A percentile compares a stretch with the other conserved stretches of the same genome.
These are phyloP conservation scores for Platorchestia sp. DNA, from an alignment of 1,140 invertebrate species.

Conservation along the genomic window DNA sequence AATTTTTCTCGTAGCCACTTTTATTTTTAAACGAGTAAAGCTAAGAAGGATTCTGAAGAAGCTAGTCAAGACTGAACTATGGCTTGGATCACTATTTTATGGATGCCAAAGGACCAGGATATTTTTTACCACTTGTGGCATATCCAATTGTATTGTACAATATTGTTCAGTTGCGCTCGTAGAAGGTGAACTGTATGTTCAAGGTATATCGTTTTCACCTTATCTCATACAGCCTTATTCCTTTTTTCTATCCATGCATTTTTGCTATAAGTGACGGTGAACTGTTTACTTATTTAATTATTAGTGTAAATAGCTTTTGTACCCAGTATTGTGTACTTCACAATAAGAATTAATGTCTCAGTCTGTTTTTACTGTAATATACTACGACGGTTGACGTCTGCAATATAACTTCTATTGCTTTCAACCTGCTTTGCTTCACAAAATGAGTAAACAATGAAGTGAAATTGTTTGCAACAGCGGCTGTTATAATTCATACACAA, in stretches of 20 bases:
- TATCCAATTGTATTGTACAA: background rate
- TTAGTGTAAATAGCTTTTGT: conserved; percentile 47
- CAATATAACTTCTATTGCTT: background rate
- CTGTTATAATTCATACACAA: too few species aligned
- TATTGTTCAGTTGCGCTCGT: conserved; percentile 3
- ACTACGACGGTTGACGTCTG: conserved; percentile 3
- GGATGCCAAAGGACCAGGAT: background rate
- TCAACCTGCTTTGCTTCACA: too few species aligned
- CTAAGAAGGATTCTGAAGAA: background rate
- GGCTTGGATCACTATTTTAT: background rate
- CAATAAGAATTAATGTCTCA: conserved; percentile 21
- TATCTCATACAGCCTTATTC: background rate
- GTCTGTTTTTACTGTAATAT: conserved; percentile 48
- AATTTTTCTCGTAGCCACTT: background rate
- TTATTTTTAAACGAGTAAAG: background rate
- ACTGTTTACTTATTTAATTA: conserved; percentile 17
- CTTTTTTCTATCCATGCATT: background rate
- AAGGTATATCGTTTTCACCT: conserved; percentile 10
- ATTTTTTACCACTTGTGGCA: background rate
- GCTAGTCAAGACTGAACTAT: background rate
- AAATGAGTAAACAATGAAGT: too few species aligned
- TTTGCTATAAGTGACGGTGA: background rate
- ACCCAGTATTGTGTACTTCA: conserved; percentile 41
- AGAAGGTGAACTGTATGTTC: background rate
- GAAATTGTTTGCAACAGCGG: too few species aligned